Conservation (phyloP, 2,113 vertebrate genomes). For the Pteropus alecto region DNA sequence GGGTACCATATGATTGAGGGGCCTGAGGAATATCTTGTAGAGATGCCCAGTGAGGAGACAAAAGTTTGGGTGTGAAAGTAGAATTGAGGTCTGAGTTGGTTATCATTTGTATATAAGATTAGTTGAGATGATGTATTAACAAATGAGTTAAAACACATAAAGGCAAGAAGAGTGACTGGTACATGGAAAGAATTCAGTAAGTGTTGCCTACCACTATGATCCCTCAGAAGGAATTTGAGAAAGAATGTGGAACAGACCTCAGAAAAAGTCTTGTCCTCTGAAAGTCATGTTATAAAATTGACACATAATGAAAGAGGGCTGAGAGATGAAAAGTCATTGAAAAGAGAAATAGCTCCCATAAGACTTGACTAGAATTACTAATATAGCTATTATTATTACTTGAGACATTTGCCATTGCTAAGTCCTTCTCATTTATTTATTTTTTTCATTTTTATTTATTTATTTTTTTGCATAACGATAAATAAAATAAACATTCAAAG, state of each 20-base stretch:
- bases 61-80: neutral
- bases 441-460: neutral
- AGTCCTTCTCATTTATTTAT: neutral
- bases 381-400: neutral
- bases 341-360: neutral
- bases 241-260: neutral
- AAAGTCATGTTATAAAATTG: constrained; percentile 18
- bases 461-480: neutral
- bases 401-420: neutral
- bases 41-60: neutral
- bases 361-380: neutral
- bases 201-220: neutral
- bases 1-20: neutral
- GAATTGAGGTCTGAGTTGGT: neutral
- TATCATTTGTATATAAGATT: neutral
- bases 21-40: neutral
- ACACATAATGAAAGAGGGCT: neutral
- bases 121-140: neutral
- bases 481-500: neutral
- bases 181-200: neutral
- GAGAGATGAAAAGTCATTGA: neutral
- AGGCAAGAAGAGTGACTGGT: neutral
- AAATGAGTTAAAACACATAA: neutral
- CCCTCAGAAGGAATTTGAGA: neutral
- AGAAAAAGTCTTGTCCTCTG: neutral